phyloP scores from a whole-genome alignment of 2,113 vertebrate species.

The Channa argus region DNA sequence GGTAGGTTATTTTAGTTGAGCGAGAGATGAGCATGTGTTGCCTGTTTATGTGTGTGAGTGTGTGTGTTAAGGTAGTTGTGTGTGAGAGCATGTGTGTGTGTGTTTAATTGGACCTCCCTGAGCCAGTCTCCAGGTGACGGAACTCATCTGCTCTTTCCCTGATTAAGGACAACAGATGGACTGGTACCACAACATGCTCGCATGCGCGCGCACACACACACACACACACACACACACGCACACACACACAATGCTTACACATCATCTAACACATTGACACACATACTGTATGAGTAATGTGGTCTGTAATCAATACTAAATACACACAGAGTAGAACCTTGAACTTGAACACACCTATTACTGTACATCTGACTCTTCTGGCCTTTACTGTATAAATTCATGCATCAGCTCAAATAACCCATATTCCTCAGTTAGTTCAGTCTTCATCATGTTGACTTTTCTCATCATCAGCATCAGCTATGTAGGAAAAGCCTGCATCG shows the following conservation, averaged over 20 bases:
- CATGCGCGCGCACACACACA: slow-evolving; percentile 15
- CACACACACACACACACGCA: slow-evolving; percentile 26
- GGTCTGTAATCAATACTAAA: slow-evolving; percentile 54
- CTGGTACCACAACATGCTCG: slow-evolving; percentile 47
- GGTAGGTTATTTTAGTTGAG: slow-evolving; percentile 61
- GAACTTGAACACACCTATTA: slow-evolving; percentile 16
- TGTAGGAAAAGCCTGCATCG: not conserved
- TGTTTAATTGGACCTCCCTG: slow-evolving; percentile 80
- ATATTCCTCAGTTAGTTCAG: slow-evolving; percentile 3
- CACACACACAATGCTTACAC: slow-evolving; percentile 6
- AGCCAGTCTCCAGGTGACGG: slow-evolving; percentile 79
- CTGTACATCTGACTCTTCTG: not conserved
- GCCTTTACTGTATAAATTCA: not conserved
- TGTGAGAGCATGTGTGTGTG: slow-evolving; percentile 40
- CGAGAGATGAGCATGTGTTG: slow-evolving; percentile 48
- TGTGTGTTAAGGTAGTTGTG: not conserved
- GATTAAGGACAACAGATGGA: slow-evolving; percentile 83
- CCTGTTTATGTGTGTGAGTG: slow-evolving; percentile 13
- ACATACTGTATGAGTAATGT: slow-evolving; percentile 22
- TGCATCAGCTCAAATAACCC: slow-evolving; percentile 15
- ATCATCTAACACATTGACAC: slow-evolving; percentile 9
- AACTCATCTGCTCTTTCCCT: slow-evolving; percentile 78
- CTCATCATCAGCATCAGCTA: slow-evolving; percentile 25
- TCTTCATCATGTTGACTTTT: slow-evolving; percentile 16
- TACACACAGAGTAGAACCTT: slow-evolving; percentile 7